Base-by-base conservation (phyloP, 2,888 invertebrate species). In the Phlogophora meticulosa region DNA sequence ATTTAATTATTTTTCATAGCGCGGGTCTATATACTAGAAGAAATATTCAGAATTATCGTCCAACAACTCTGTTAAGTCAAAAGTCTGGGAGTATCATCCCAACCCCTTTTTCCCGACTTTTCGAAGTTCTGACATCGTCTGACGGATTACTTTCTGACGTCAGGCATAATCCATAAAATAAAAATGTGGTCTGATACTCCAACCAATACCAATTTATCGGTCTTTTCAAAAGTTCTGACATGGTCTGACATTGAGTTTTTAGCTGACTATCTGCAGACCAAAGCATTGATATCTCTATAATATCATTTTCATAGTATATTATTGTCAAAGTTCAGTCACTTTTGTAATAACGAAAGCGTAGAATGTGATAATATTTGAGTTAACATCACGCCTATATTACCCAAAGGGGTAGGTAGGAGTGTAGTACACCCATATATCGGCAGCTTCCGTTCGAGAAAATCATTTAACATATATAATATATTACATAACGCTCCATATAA, bases 271-370 rank as follows among this genome's bases (percentile, higher is more conserved):
- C 34, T 36, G 42, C 51, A 52, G 43, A 64, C 24, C 5, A 28
- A 15, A 24, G 20, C 20, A 42, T 28, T 1, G 24, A 67, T 56
- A 24, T 46, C 4, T 10, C 32, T 55, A 49, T 57, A 69, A 73
- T 64, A 69, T 69, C 46, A 60, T 46, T 24, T 24, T 5, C 11
- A 22, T 53, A 38, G 9, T 34, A 49, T 43, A 69, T 70, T 71
- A 71, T 71, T 71, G 71, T 71, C 71, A 13, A 52, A 52, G 3
- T 38, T 75, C 76, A 75, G 71, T 71, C 71, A 42, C 13, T 42
- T 67, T 20, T 20, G 38, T 15, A 65, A 32, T 7, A 58, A 40
- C 13, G 10, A 34, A 40, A 40, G 22, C 2, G 11, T 56, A 9
- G 0, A 17, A 22, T 17, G 20, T n/a, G n/a, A 28, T 10, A 40